Evolutionary conservation across 2,888 invertebrate genomes (phyloP).

Genomic region (Xanthorhoe designata): DNA sequence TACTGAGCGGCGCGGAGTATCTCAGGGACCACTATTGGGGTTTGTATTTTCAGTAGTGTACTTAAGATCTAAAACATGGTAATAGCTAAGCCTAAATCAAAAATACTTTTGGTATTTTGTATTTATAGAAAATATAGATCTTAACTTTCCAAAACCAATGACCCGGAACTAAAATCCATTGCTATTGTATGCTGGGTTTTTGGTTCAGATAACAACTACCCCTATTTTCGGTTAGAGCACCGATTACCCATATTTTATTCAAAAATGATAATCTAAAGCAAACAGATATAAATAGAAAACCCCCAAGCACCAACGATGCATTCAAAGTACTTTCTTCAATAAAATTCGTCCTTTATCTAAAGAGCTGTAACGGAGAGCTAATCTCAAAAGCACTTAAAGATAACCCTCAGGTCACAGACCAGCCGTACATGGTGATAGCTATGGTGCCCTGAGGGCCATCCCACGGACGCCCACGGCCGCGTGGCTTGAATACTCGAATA

Average conservation of each 20-base stretch:
- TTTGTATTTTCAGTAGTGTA: conserved; percentile 6
- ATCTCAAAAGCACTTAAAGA: conserved; percentile 36
- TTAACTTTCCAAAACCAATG: no score
- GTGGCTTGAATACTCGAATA: conserved; percentile 23
- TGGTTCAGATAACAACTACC: no score
- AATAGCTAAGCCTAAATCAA: neutral
- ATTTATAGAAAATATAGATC: no score
- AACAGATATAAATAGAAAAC: neutral
- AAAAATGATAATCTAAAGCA: neutral
- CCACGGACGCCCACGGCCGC: conserved; percentile 33
- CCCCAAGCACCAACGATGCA: neutral
- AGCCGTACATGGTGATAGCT: conserved; percentile 29
- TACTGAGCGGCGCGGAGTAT: conserved; percentile 5
- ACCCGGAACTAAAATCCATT: no score
- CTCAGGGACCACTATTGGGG: conserved; percentile 14
- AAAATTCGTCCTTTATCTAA: conserved; percentile 29
- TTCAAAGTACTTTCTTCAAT: conserved; percentile 4
- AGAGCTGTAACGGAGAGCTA: conserved; percentile 28
- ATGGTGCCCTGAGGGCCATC: conserved; percentile 28
- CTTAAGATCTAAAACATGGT: neutral
- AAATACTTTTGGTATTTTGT: no score
- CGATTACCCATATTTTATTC: no score
- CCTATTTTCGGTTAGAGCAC: no score
- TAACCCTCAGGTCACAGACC: conserved; percentile 36
- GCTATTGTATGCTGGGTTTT: no score